phyloP scores from a whole-genome alignment of 1,140 invertebrate genomes.

The Drosophila subobscura region DNA sequence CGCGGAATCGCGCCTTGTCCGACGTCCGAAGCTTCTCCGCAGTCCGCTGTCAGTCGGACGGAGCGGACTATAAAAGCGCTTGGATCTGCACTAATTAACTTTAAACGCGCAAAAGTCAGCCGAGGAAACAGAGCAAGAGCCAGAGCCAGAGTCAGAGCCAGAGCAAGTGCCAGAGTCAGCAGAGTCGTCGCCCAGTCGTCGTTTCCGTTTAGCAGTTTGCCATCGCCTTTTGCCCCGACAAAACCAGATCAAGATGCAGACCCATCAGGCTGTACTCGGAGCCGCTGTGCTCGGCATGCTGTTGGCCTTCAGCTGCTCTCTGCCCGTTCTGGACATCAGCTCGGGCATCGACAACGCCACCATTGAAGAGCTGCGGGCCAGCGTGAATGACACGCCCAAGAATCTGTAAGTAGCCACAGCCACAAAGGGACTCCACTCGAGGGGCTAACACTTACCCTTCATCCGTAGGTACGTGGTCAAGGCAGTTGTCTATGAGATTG shows the following conservation, averaged over 20 bases:
- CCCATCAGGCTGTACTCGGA: slow-evolving; percentile 63
- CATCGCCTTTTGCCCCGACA: slow-evolving; percentile 4
- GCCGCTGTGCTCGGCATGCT: slow-evolving; percentile 67
- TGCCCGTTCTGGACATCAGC: slow-evolving; percentile 69
- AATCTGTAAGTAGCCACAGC: slow-evolving; percentile 71
- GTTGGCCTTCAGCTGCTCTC: slow-evolving; percentile 45
- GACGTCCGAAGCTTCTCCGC: slow-evolving; percentile 25
- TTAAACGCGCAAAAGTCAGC: slow-evolving; percentile 64
- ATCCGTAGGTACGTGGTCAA: slow-evolving; percentile 85
- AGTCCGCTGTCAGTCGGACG: neutral
- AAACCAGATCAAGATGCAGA: slow-evolving; percentile 53
- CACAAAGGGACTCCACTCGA: neutral
- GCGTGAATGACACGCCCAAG: slow-evolving; percentile 74
- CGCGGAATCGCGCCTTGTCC: slow-evolving; percentile 67
- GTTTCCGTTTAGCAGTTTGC: neutral
- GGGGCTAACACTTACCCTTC: neutral
- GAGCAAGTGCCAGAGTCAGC: slow-evolving; percentile 10
- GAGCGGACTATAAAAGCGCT: slow-evolving; percentile 64
- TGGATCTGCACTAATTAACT: slow-evolving; percentile 69
- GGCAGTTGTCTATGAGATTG: slow-evolving; percentile 86
- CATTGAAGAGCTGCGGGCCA: slow-evolving; percentile 62
- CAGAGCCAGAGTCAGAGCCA: slow-evolving; percentile 5
- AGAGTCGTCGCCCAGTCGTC: slow-evolving; percentile 3
- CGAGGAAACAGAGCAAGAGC: slow-evolving; percentile 45
- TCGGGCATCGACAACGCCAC: slow-evolving; percentile 72